These are phyloP conservation scores for Aurelia coerulea DNA, from an alignment of 30 jellyfish, hydroid and myxozoan genomes.

Conservation along the genomic window DNA sequence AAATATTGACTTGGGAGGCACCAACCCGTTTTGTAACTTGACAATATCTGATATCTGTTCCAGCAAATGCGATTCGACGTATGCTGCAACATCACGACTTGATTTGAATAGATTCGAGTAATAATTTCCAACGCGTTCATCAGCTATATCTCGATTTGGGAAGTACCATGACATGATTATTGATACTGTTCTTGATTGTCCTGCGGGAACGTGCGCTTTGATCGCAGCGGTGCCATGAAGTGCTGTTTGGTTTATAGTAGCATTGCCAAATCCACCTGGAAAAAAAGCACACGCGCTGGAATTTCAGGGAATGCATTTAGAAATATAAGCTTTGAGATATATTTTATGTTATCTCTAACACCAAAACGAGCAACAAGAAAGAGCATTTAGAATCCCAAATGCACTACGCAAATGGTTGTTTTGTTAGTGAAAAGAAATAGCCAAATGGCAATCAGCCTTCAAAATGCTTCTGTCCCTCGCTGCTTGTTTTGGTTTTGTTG, in stretches of 20 bases:
- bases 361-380: too few species aligned
- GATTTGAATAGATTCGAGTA: conserved; percentile 81
- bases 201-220: conserved; percentile 83
- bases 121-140: conserved; percentile 96
- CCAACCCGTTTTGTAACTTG: conserved; percentile 72
- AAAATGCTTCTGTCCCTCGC: too few species aligned
- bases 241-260: conserved; percentile 80
- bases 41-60: conserved; percentile 63
- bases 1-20: conserved; percentile 70
- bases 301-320: too few species aligned
- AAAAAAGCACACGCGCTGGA: background rate
- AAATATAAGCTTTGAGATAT: too few species aligned
- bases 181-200: conserved; percentile 72
- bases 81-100: conserved; percentile 74
- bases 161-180: conserved; percentile 91
- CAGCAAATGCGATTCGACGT: conserved; percentile 66
- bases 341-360: too few species aligned
- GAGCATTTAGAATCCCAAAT: too few species aligned
- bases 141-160: conserved; percentile 95
- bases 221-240: conserved; percentile 90
- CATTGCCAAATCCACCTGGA: conserved; percentile 75
- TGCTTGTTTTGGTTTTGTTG: too few species aligned
- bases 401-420: too few species aligned
- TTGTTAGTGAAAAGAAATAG: too few species aligned
- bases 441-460: too few species aligned